Percentiles rank a stretch among this genome's conserved stretches.
phyloP scores from a whole-genome alignment of 2,888 invertebrate species.

The Sesamia inferens region DNA sequence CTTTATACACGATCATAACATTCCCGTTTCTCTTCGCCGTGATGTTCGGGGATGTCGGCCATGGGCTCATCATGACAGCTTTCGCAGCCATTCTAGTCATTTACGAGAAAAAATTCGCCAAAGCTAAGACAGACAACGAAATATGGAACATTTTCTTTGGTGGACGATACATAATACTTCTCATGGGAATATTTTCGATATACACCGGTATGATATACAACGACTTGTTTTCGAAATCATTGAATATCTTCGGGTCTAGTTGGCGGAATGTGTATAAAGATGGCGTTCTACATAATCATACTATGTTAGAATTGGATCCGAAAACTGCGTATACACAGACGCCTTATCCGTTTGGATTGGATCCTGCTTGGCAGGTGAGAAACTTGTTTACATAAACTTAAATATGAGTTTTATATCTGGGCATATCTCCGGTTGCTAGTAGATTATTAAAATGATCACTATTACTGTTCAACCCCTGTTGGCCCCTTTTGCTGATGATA shows the following conservation, averaged over 20 bases:
- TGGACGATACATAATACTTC: constrained; percentile 93
- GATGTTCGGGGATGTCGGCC: constrained; percentile 94
- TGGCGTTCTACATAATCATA: constrained; percentile 72
- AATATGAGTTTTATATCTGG: background rate
- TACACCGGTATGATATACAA: constrained; percentile 94
- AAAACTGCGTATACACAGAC: constrained; percentile 78
- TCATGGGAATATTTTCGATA: constrained; percentile 94
- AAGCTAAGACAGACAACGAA: constrained; percentile 89
- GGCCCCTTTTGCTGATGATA: no score
- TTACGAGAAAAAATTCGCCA: constrained; percentile 90
- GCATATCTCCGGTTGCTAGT: no score
- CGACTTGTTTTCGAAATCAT: constrained; percentile 92
- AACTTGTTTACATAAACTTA: background rate
- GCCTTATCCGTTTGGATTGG: constrained; percentile 93
- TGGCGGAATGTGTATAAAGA: constrained; percentile 88
- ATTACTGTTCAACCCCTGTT: no score
- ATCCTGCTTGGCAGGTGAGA: constrained; percentile 92
- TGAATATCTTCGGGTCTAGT: constrained; percentile 92
- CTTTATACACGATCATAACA: constrained; percentile 93
- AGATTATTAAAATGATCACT: no score
- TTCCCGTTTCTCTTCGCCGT: constrained; percentile 95
- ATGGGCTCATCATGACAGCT: constrained; percentile 92
- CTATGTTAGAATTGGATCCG: constrained; percentile 85
- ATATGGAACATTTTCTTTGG: constrained; percentile 93
- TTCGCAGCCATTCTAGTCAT: constrained; percentile 92